Evolutionary conservation across 2,113 vertebrate genomes (phyloP), one percentile per base, ranked within the genome.

Genomic region (Gymnobelideus leadbeateri): DNA sequence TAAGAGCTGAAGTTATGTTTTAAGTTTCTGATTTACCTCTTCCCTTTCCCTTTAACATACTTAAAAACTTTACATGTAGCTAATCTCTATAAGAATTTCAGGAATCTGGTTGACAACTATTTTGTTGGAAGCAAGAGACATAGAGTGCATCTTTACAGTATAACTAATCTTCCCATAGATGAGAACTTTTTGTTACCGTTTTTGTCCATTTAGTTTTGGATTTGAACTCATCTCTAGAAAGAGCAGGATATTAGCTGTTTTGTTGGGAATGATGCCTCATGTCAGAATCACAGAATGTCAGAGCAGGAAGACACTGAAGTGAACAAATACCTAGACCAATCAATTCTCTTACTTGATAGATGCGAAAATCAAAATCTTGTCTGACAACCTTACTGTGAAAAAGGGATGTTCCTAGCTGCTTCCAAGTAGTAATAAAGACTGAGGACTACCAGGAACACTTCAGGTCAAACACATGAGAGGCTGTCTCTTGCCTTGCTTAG

Each of bases 1-100:
- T 96, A 94, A 95, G 94, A 97, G 31, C n/a, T 90, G 37, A 95
- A 94, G 46, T 84, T 84, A 31, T 24, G n/a, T 8, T 94, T 97
- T 94, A 91, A 94, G 11, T 31, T 12, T 90, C 12, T 91, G 2
- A 54, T 23, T 94, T 47, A 3, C 51, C 47, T 55, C 24, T 54
- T 2, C 9, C 12, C 46, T 8, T 57, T 24, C 37, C 89, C 31
- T 47, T 31, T 57, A 43, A 28, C 53, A 54, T 47, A 68, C 7
- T 84, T 43, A 77, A 16, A 49, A 49, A 47, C 19, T 2, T 57
- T 52, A 91, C 54, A 26, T 89, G 16, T 61, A 91, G 84, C 61
- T 93, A 92, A 90, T 92, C 77, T 93, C 50, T 24, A 28, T 92
- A 89, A 31, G 92, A 84, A 52, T 84, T 93, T 84, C 47, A 93